A percentile compares a stretch with the other conserved stretches of the same genome.
Conservation (phyloP, 2,888 invertebrate genomes). For the Eupithecia insigniata region DNA sequence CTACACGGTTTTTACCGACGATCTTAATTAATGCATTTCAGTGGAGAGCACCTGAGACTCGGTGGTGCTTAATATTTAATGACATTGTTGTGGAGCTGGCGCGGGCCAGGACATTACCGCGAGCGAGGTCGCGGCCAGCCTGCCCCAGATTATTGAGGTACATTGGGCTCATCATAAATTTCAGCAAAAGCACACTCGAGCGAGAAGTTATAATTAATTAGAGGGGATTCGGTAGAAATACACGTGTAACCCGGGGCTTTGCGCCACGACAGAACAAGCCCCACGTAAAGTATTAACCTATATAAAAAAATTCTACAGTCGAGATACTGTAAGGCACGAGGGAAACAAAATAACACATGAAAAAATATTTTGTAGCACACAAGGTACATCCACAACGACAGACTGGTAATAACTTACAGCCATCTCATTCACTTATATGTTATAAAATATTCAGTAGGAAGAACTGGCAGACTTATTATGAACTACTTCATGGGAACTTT, state of each 20-base stretch:
- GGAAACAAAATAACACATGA: constrained; percentile 29
- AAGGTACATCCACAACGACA: constrained; percentile 37
- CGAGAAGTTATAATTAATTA: constrained; percentile 33
- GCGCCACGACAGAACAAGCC: constrained; percentile 8
- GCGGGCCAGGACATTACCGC: constrained; percentile 35
- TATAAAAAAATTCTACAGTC: constrained; percentile 1
- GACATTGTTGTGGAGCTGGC: constrained; percentile 51
- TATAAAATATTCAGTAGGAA: constrained; percentile 66
- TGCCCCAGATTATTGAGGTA: constrained; percentile 28
- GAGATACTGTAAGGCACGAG: constrained; percentile 12
- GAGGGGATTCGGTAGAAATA: constrained; percentile 12
- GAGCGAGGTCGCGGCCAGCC: constrained; percentile 30
- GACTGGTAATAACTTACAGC: constrained; percentile 47
- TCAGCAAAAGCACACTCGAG: constrained; percentile 27
- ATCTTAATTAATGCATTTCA: constrained; percentile 74
- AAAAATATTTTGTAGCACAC: constrained; percentile 31
- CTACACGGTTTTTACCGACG: constrained; percentile 60
- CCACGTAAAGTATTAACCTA: constrained; percentile 9
- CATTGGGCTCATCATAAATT: constrained; percentile 31
- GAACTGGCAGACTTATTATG: constrained; percentile 56
- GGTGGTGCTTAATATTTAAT: constrained; percentile 66
- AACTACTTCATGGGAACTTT: constrained; percentile 58
- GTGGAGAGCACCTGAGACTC: constrained; percentile 68
- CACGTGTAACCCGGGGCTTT: constrained; percentile 11
- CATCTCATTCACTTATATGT: constrained; percentile 48